phyloP scores from a whole-genome alignment of 2,113 vertebrate species.

The Pluvianellus socialis region DNA sequence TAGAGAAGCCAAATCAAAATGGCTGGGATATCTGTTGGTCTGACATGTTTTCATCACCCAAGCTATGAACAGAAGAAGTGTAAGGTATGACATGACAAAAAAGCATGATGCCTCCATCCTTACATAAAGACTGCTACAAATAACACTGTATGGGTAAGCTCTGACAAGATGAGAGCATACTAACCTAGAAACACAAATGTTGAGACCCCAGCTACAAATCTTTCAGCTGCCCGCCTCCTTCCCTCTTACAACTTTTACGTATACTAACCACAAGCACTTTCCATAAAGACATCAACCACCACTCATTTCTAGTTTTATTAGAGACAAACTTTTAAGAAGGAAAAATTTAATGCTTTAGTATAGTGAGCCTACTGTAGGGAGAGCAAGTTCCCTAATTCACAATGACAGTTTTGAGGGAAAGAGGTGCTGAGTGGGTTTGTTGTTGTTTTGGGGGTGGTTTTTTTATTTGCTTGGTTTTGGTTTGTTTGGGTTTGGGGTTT shows the following conservation, averaged over 20 bases:
- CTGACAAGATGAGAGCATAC: background rate
- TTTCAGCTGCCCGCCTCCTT: background rate
- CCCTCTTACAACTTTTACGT: background rate
- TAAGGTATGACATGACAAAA: background rate
- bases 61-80: fast-evolving
- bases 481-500: too few relatives aligned
- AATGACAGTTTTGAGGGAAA: background rate
- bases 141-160: background rate
- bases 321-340: background rate
- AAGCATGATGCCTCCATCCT: too few relatives aligned
- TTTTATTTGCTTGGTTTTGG: background rate
- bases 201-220: background rate
- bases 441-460: too few relatives aligned
- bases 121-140: background rate
- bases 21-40: background rate
- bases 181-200: background rate
- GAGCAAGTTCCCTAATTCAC: background rate
- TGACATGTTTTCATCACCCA: background rate
- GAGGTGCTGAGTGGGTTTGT: background rate
- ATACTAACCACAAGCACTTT: background rate
- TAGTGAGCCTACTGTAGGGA: background rate
- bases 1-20: background rate
- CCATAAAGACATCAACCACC: background rate
- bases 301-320: background rate
- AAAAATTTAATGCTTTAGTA: background rate